A percentile compares a stretch with the other conserved stretches of the same genome.
These are phyloP conservation scores for Eclectus roratus DNA, from an alignment of 2,113 vertebrate genomes.

Conservation along the genomic window DNA sequence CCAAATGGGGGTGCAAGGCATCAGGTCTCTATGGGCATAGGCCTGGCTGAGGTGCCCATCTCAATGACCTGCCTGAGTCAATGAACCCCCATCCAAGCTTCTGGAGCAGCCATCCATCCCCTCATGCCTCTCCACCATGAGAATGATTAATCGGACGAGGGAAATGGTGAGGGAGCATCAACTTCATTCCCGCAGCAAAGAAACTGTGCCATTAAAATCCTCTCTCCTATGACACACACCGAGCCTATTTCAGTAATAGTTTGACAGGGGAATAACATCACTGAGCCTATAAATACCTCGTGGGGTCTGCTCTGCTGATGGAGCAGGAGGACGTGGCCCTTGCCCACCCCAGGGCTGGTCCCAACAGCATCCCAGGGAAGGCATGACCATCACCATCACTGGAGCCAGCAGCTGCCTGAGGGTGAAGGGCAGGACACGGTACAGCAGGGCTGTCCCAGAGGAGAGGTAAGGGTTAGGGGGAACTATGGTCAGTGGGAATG, in stretches of 20 bases:
- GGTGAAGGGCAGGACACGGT: not conserved
- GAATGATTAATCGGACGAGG: not conserved
- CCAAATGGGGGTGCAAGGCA: not conserved
- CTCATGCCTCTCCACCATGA: rapidly evolving
- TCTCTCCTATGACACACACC: conserved; percentile 54
- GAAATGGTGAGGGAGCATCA: not conserved
- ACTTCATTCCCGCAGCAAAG: not conserved
- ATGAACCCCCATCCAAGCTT: rapidly evolving
- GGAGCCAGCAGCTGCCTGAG: not conserved
- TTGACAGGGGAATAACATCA: conserved; percentile 61
- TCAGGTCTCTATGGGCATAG: not conserved
- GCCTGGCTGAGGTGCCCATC: not conserved
- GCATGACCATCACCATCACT: not conserved
- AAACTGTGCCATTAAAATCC: conserved; percentile 46
- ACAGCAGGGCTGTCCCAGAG: not conserved
- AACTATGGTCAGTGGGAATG: rapidly evolving
- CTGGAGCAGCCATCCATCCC: not conserved
- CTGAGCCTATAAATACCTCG: conserved; percentile 43
- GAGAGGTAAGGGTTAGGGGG: not conserved
- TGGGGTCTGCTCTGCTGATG: conserved; percentile 27
- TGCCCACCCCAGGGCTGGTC: not conserved
- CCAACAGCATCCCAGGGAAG: not conserved
- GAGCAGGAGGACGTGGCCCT: not conserved
- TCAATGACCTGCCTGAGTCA: not conserved
- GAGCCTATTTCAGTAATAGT: conserved; percentile 56